Evolutionary conservation across 2,888 invertebrate genomes (phyloP), one percentile per base, ranked within the genome.

Genomic region (Chrysolina haemoptera): DNA sequence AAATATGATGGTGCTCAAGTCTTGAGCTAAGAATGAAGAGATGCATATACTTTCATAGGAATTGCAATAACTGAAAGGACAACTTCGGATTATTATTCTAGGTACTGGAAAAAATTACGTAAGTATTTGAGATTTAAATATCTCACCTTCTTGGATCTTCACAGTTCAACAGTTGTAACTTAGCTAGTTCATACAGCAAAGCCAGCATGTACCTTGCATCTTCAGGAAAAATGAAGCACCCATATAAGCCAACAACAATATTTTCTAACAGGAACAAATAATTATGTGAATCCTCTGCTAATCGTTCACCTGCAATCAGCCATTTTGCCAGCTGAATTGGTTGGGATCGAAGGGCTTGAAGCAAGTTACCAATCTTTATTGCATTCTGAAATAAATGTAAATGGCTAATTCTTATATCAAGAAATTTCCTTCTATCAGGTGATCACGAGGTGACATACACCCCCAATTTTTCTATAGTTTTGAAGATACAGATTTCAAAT

Each of bases 141-240:
- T 16, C 41, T 80, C 82, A 89, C 89, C 89, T 89, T 78, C 93
- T 88, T 0, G 94, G 94, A 87, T 94, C 92, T 75, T 94, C 93
- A 75, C 91, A 92, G 20, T 91, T 90, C 35, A 92, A 89, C 74
- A 96, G 88, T 87, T 96, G 95, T 62, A 94, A 89, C 81, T 92
- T 90, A 80, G 94, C 93, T 71, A 96, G 88, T 81, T 94, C 91
- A 64, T 91, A 89, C 70, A 94, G 83, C 62, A 94, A 84, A 79
- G 91, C 90, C n/a, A 94, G 85, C 75, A 93, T 90, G 81, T 92
- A 89, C 76, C 91, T 90, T 80, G 94, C 93, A 86, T 96, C 95
- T 83, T 94, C 94, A 0, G 93, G 92, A 79, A 95, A 90, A 66
- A 95, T 89, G 80, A 93, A 92, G 84, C 93, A 93, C 18, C 94